Conservation (phyloP, 2,797 vertebrate genomes). For the Molossus molossus region DNA sequence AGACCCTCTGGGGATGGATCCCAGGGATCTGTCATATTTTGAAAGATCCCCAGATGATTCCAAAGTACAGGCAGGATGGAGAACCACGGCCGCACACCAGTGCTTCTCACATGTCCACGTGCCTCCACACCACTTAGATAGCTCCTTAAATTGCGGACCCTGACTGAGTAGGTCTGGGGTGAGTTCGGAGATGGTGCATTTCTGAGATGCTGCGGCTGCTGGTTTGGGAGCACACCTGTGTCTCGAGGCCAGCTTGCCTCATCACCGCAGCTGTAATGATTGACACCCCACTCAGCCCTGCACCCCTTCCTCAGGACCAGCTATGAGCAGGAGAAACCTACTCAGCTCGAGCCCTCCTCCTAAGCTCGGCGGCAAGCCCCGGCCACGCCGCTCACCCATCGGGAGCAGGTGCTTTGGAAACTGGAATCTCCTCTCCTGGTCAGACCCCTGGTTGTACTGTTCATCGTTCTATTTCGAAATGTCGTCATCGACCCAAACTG, state of each 20-base stretch:
- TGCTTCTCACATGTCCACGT: background rate
- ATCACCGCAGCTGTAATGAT: background rate
- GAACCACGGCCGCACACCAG: background rate
- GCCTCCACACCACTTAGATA: background rate
- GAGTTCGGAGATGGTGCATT: background rate
- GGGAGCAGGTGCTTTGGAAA: background rate
- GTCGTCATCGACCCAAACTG: background rate
- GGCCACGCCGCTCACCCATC: background rate
- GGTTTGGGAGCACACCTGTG: background rate
- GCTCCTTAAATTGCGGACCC: background rate
- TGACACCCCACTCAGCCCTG: background rate
- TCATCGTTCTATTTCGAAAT: slow-evolving; percentile 56
- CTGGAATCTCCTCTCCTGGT: background rate
- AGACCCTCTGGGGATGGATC: background rate
- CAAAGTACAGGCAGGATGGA: background rate
- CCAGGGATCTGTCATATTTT: background rate
- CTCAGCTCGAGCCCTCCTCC: background rate
- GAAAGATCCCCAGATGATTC: background rate
- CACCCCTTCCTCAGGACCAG: background rate
- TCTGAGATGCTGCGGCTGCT: background rate
- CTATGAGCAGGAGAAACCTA: background rate
- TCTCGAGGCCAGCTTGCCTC: background rate
- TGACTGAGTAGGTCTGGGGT: background rate
- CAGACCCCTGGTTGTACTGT: slow-evolving; percentile 39
- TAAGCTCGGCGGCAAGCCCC: background rate